phyloP scores from a whole-genome alignment of 2,888 invertebrate species.

The Gerris lacustris region DNA sequence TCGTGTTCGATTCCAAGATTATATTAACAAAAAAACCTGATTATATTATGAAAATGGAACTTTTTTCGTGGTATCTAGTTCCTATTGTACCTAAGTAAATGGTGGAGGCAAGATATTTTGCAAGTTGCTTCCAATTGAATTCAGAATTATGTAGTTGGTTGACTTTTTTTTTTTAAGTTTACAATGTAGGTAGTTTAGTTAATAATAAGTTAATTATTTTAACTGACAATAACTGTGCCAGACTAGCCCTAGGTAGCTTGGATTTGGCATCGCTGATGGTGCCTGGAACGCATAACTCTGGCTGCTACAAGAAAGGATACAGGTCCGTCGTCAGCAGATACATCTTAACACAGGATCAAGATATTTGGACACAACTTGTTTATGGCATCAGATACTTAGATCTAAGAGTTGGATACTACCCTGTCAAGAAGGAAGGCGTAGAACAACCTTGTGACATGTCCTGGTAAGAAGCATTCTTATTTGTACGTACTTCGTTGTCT shows the following conservation, averaged over 20 bases:
- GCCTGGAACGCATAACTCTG: conserved; percentile 50
- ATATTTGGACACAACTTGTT: conserved; percentile 71
- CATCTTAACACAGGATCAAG: conserved; percentile 57
- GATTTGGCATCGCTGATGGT: conserved; percentile 43
- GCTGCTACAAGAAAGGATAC: conserved; percentile 39
- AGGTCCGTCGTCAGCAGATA: conserved; percentile 37
- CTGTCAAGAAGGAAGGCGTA: conserved; percentile 24
- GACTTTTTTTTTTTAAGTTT: no score
- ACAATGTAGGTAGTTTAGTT: no score
- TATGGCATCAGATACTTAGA: conserved; percentile 74
- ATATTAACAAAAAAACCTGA: no score
- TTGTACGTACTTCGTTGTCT: background rate
- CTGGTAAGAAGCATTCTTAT: conserved; percentile 17
- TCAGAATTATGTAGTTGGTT: no score
- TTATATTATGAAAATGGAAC: no score
- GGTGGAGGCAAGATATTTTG: no score
- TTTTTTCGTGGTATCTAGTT: no score
- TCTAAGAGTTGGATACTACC: conserved; percentile 61
- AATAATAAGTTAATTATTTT: no score
- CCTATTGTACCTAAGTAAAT: no score
- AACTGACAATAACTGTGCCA: background rate
- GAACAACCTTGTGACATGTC: conserved; percentile 22
- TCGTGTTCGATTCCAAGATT: no score
- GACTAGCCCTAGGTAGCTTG: conserved; percentile 41
- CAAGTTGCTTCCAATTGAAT: no score